Conservation (phyloP, 2,113 vertebrate species). For the Ageneiosus marmoratus region DNA sequence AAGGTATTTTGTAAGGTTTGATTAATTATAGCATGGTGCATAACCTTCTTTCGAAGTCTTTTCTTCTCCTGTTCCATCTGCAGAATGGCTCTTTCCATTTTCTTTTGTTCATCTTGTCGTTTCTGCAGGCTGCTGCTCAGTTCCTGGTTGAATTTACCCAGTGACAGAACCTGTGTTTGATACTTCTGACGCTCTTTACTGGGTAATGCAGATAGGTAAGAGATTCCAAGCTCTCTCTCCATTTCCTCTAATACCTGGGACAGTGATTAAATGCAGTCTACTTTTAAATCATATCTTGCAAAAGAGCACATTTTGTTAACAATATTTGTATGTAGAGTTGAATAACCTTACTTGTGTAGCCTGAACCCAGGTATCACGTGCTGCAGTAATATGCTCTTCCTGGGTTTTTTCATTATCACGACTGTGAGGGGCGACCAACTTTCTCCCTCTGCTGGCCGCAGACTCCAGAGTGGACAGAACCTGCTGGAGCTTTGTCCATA, state of each 20-base stretch:
- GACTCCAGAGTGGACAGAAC: slow-evolving; percentile 82
- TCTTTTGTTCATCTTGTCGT: slow-evolving; percentile 70
- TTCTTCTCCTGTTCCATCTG: slow-evolving; percentile 72
- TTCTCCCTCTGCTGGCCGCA: slow-evolving; percentile 71
- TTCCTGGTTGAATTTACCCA: slow-evolving; percentile 65
- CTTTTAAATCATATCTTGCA: neutral
- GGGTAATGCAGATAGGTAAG: slow-evolving; percentile 55
- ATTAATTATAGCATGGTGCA: neutral
- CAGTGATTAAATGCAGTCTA: neutral
- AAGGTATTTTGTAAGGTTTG: neutral
- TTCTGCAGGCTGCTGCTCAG: slow-evolving; percentile 61
- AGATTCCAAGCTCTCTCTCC: slow-evolving; percentile 69
- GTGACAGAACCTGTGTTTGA: slow-evolving; percentile 58
- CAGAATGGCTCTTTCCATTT: slow-evolving; percentile 53
- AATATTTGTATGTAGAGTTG: neutral
- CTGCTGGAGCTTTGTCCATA: slow-evolving; percentile 78
- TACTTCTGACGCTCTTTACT: slow-evolving; percentile 55
- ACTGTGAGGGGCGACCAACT: slow-evolving; percentile 58
- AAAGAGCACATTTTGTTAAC: neutral
- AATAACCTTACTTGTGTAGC: slow-evolving; percentile 62
- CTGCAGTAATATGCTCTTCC: slow-evolving; percentile 61
- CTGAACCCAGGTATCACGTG: slow-evolving; percentile 64
- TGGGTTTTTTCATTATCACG: slow-evolving; percentile 54
- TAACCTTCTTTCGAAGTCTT: slow-evolving; percentile 69
- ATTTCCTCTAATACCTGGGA: slow-evolving; percentile 78